Base-by-base conservation (phyloP, 2,888 invertebrate species). In the Drosophila mimica region DNA sequence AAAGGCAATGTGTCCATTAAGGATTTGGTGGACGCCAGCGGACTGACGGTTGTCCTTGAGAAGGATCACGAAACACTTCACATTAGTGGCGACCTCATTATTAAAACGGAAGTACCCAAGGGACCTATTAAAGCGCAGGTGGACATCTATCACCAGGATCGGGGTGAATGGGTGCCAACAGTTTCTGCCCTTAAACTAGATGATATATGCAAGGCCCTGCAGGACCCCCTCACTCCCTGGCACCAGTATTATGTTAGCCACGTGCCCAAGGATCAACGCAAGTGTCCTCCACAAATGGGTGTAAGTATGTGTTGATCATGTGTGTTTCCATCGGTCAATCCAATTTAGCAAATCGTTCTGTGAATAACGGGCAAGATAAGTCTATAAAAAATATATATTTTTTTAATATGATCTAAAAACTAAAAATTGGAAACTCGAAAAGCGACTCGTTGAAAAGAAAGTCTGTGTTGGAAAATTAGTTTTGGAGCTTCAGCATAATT, bases 181-280 rank as follows among this genome's bases (percentile, higher is more conserved):
- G 2, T 38, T 0, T 1, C 76, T 2, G 46, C 69, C 0, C 1
- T 81, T 0, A 82, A 77, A 11, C 65, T 84, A 7, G n/a, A 68
- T 0, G 62, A 76, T 38, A 53, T 85, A 0, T 85, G 85, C 31
- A 36, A 51, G 2, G 9, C 85, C 1, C 20, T 85, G 11, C 3
- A 2, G 0, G 60, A 82, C 67, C 81, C 81, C 0, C 0, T 7
- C 0, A 88, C 87, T 31, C 3, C 69, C 7, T 85, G 84, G 88
- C 34, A 69, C 46, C 3, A 9, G 0, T 25, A 33, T 15, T 6
- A 77, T 17, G 1, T 74, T 0, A 30, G 9, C 1, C 33, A 60
- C 1, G 34, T 87, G 3, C 71, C 84, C 1, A 53, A 52, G 8
- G 17, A 17, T 0, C 63, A 71, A 20, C 36, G 40, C 4, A 25